These are phyloP conservation scores for Holacanthus passer DNA, from an alignment of 2,113 vertebrate species.

Conservation along the genomic window DNA sequence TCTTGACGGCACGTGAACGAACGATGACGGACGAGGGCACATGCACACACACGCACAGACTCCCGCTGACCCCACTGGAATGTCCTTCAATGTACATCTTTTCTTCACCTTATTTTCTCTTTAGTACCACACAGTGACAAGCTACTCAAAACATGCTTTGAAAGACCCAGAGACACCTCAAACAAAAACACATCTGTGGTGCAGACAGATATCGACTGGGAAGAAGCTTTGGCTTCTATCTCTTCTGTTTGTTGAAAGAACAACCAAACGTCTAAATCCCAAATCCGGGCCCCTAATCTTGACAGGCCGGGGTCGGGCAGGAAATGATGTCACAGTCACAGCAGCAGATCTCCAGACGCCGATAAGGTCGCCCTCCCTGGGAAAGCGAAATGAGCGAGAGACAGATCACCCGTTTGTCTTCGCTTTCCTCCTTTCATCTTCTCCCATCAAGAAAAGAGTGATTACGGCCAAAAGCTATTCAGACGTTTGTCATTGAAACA, in stretches of 20 bases:
- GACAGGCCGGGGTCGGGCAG: constrained; percentile 51
- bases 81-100: constrained; percentile 41
- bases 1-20: constrained; percentile 34
- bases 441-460: constrained; percentile 46
- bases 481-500: constrained; percentile 47
- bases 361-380: constrained; percentile 72
- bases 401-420: constrained; percentile 67
- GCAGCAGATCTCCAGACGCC: constrained; percentile 75
- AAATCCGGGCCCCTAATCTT: constrained; percentile 20
- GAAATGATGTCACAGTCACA: constrained; percentile 77
- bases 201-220: constrained; percentile 51
- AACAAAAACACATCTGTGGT: constrained; percentile 56
- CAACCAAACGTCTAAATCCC: constrained; percentile 48
- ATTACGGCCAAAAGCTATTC: constrained; percentile 32
- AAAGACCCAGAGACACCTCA: constrained; percentile 37
- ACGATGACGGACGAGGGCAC: constrained; percentile 29
- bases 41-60: constrained; percentile 10
- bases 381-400: constrained; percentile 54
- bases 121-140: constrained; percentile 29
- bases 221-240: constrained; percentile 16
- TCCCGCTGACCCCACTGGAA: constrained; percentile 46
- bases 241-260: constrained; percentile 56
- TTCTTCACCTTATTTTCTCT: constrained; percentile 36
- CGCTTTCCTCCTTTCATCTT: constrained; percentile 50
- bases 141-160: constrained; percentile 48